Evolutionary conservation across 2,797 vertebrate species (phyloP).

Genomic region (Clarias laeviceps): DNA sequence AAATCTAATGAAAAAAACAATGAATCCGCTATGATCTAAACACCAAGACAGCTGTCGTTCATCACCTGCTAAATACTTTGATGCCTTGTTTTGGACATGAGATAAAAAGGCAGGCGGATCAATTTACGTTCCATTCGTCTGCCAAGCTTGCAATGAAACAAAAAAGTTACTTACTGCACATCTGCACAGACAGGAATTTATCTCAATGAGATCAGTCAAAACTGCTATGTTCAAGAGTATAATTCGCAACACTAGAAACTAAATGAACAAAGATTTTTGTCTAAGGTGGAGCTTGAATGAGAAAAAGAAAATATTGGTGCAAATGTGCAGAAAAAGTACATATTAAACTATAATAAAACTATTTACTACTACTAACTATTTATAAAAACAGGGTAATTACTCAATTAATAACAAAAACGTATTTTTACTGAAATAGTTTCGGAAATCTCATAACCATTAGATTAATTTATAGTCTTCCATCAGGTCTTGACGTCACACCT

Average conservation of each 20-base stretch:
- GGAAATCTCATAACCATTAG: neutral
- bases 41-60: slow-evolving; percentile 23
- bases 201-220: neutral
- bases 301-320: neutral
- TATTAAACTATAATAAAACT: too few species aligned
- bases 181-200: neutral
- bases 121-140: slow-evolving; percentile 49
- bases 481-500: neutral
- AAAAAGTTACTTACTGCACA: neutral
- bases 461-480: neutral
- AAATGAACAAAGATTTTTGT: neutral
- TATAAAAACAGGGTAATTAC: neutral
- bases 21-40: slow-evolving; percentile 43
- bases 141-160: slow-evolving; percentile 15
- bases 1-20: neutral
- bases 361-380: neutral
- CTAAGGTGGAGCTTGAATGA: neutral
- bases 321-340: neutral
- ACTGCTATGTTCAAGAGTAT: neutral
- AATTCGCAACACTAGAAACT: neutral
- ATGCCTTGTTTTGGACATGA: neutral
- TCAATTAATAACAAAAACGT: neutral
- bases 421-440: neutral
- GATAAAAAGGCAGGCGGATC: slow-evolving; percentile 36
- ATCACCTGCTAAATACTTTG: slow-evolving; percentile 38